phyloP scores from a whole-genome alignment of 2,797 vertebrate species.

The Cirrhinus mrigala region DNA sequence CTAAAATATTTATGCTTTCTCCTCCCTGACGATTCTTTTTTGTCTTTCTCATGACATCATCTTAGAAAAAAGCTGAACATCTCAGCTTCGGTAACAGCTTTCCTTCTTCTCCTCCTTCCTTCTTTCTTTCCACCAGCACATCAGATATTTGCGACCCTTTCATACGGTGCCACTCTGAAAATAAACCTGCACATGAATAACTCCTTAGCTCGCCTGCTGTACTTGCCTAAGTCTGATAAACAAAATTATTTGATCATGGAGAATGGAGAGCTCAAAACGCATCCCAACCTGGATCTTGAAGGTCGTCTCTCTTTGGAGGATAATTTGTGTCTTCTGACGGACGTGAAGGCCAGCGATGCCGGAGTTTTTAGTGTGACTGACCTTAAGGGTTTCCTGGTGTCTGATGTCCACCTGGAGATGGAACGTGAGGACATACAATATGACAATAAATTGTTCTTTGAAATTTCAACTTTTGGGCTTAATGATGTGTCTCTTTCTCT shows the following conservation, averaged over 20 bases:
- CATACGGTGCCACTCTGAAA: slow-evolving; percentile 71
- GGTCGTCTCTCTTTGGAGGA: slow-evolving; percentile 74
- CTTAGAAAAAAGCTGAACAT: background rate
- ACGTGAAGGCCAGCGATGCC: slow-evolving; percentile 69
- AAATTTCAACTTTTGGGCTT: background rate
- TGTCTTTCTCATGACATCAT: slow-evolving; percentile 44
- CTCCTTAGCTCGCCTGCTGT: slow-evolving; percentile 72
- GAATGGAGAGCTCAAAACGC: slow-evolving; percentile 71
- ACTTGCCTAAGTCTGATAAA: slow-evolving; percentile 58
- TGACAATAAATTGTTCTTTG: slow-evolving; percentile 2
- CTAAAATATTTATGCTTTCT: slow-evolving; percentile 51
- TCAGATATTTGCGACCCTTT: slow-evolving; percentile 66
- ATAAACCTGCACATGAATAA: slow-evolving; percentile 79
- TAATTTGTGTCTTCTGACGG: slow-evolving; percentile 70
- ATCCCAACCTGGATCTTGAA: slow-evolving; percentile 64
- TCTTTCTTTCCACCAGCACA: slow-evolving; percentile 66
- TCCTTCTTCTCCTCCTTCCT: slow-evolving; percentile 31
- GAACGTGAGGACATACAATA: slow-evolving; percentile 68
- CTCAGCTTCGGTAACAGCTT: slow-evolving; percentile 17
- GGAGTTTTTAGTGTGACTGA: slow-evolving; percentile 76
- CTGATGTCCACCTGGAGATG: slow-evolving; percentile 70
- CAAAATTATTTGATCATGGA: slow-evolving; percentile 70
- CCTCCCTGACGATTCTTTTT: background rate
- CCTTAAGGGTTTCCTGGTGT: slow-evolving; percentile 70
- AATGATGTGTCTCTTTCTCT: background rate